A percentile compares a stretch with the other conserved stretches of the same genome.
Conservation (phyloP, 1,140 invertebrate genomes). For the Luehdorfia chinensis region DNA sequence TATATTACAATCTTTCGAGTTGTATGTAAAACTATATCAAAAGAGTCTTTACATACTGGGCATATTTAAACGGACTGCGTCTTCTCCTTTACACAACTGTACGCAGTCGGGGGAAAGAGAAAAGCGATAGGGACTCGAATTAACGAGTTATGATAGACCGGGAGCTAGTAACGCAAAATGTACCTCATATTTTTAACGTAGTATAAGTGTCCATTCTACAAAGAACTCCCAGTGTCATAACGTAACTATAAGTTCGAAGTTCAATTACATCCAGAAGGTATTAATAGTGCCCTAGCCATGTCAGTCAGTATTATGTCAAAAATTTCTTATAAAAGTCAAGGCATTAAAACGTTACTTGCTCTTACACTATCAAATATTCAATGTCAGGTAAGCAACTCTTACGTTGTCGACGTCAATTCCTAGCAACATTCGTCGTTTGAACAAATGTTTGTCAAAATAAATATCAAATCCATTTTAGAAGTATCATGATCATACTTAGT, state of each 20-base stretch:
- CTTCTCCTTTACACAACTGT: too few species aligned
- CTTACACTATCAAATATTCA: background rate
- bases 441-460: background rate
- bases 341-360: slow-evolving; percentile 12
- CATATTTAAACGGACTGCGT: background rate
- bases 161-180: slow-evolving; percentile 8
- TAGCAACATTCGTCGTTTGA: background rate
- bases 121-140: slow-evolving; percentile 6
- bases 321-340: too few species aligned
- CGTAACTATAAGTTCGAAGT: background rate
- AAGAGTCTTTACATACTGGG: background rate
- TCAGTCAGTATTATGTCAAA: background rate
- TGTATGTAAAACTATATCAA: background rate
- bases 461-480: too few species aligned
- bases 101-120: background rate
- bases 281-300: background rate
- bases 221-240: background rate
- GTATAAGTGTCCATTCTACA: background rate
- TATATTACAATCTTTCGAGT: background rate
- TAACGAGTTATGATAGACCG: too few species aligned
- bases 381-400: too few species aligned
- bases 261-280: background rate
- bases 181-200: background rate
- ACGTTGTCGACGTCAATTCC: too few species aligned
- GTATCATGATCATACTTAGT: too few species aligned